Evolutionary conservation across 1,140 invertebrate genomes (phyloP).

Genomic region (Bombus soroeensis): DNA sequence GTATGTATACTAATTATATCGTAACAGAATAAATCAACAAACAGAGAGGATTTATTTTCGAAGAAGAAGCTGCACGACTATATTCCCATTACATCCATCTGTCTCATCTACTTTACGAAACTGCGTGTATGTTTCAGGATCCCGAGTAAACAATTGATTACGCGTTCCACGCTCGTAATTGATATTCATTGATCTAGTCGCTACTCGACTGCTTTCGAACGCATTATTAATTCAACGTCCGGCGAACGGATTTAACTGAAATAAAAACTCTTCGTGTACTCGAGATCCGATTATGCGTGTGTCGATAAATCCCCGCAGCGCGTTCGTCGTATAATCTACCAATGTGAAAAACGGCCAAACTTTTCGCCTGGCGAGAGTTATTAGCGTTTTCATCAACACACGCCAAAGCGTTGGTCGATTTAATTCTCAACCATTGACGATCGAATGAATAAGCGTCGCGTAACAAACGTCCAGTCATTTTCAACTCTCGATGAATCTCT

Average conservation of each 20-base stretch:
- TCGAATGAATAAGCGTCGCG: neutral
- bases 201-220: no score
- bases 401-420: neutral
- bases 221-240: no score
- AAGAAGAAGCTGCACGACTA: neutral
- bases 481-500: neutral
- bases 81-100: no score
- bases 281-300: neutral
- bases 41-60: neutral
- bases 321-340: neutral
- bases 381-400: conserved; percentile 8
- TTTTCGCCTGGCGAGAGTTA: conserved; percentile 10
- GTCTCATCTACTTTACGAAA: neutral
- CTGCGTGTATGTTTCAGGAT: neutral
- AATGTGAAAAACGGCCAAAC: neutral
- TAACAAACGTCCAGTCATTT: neutral
- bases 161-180: neutral
- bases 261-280: neutral
- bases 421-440: neutral
- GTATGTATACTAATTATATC: no score
- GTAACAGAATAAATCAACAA: no score
- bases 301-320: neutral
- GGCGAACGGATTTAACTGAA: conserved; percentile 2
- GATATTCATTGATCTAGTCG: neutral
- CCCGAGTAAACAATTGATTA: conserved; percentile 9